Base-by-base conservation (phyloP, 2,888 invertebrate genomes). In the Carabus problematicus region DNA sequence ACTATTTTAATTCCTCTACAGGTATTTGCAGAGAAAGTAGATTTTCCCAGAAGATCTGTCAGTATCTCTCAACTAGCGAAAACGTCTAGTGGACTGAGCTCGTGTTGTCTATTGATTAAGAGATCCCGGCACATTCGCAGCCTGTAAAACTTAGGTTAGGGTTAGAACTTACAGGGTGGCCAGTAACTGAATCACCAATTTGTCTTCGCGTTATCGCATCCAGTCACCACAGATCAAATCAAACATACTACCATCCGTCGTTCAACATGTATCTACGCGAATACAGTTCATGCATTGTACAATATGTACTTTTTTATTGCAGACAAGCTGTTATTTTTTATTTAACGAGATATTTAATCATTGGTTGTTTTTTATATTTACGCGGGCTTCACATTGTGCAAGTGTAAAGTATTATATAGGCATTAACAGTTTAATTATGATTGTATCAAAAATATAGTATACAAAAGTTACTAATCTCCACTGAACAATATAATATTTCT, bases 11-110 rank as follows among this genome's bases (percentile, higher is more conserved):
- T 29, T 29, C 6, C 2, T 29, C 29, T 29, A 29, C 29, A 29
- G 91, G 89, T 93, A 62, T 91, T 95, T 77, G 91, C 91, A 73
- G 93, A 94, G 76, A 93, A 91, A 84, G 90, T 95, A 49, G 92
- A 93, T 79, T 93, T 91, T 79, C 88, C 92, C 18, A 87, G 92
- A 74, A 88, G 93, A 78, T 91, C 91, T 4, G 85, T 94, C 67
- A 88, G 89, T 75, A 89, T 93, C 77, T 91, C 91, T 1, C 93
- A 95, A 81, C 84, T 96, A 74, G 87, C 91, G 47, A 92, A 92
- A 82, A 86, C 90, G 56, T 90, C 91, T 56, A 90, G 90, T 70
- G 92, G 93, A 55, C 84, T 97, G 71, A 90, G 91, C 70, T 93
- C 94, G 54, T 90, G 92, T 79, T 93, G 93, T 77, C 83, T 96